Evolutionary conservation across 2,888 invertebrate genomes (phyloP).

Genomic region (Drosophila fulvimacula): DNA sequence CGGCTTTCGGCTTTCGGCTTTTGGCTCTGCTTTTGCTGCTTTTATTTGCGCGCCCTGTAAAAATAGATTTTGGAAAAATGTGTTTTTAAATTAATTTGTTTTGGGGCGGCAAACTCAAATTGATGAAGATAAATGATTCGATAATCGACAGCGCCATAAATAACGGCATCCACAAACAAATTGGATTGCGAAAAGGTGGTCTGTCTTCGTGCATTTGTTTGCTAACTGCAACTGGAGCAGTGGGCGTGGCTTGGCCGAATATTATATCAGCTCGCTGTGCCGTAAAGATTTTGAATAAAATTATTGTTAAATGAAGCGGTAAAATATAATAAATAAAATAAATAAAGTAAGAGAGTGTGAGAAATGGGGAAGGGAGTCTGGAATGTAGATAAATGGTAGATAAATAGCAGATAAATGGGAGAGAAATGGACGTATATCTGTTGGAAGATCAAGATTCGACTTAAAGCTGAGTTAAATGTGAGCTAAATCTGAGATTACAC

Average conservation of each 20-base stretch:
- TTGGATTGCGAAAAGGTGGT: constrained; percentile 59
- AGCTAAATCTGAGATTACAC: background rate
- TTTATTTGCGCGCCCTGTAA: constrained; percentile 50
- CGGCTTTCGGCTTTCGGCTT: too few species aligned
- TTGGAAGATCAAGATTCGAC: background rate
- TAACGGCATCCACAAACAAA: constrained; percentile 54
- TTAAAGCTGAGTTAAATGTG: background rate
- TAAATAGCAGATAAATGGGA: background rate
- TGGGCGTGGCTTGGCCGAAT: constrained; percentile 12
- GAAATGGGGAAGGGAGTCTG: background rate
- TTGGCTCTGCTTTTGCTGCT: constrained; percentile 11
- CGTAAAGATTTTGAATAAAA: constrained; percentile 5
- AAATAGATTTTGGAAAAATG: constrained; percentile 29
- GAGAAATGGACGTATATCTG: too few species aligned
- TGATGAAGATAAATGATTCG: constrained; percentile 38
- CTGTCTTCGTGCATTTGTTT: constrained; percentile 1
- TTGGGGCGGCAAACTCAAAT: constrained; percentile 14
- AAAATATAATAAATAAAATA: background rate
- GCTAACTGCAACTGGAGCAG: constrained; percentile 29
- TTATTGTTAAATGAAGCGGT: constrained; percentile 1
- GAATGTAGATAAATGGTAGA: background rate
- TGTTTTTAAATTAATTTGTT: constrained; percentile 69
- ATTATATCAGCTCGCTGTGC: background rate
- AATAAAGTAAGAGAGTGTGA: too few species aligned
- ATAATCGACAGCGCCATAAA: constrained; percentile 35